phyloP scores from a whole-genome alignment of 2,113 vertebrate species.

The Peromyscus californicus region DNA sequence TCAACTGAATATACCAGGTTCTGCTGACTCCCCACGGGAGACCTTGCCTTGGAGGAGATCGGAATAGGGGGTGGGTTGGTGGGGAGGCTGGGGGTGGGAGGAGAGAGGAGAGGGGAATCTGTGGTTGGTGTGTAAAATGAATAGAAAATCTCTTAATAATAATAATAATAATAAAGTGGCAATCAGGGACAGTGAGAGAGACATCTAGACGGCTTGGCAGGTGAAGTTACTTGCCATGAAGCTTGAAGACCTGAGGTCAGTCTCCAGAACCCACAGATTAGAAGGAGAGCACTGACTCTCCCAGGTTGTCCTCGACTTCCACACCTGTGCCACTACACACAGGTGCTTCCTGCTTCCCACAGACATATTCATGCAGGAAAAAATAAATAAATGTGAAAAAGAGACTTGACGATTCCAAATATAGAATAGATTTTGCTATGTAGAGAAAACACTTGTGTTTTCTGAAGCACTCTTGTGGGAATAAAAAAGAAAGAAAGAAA shows the following conservation, averaged over 20 bases:
- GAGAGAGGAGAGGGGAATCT: too few relatives aligned
- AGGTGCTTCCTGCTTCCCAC: neutral
- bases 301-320: neutral
- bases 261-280: neutral
- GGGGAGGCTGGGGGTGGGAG: too few relatives aligned
- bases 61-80: too few relatives aligned
- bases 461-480: neutral
- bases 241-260: too few relatives aligned
- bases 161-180: neutral
- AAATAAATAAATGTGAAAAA: neutral
- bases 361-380: neutral
- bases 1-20: too few relatives aligned
- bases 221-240: neutral
- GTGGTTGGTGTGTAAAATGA: too few relatives aligned
- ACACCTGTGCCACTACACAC: neutral
- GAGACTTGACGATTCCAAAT: neutral
- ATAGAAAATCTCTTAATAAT: too few relatives aligned
- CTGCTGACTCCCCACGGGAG: too few relatives aligned
- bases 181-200: neutral
- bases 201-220: too few relatives aligned
- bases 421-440: neutral
- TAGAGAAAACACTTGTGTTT: neutral
- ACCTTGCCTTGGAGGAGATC: too few relatives aligned
- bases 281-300: too few relatives aligned
- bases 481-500: neutral